These are phyloP conservation scores for Sinocyclocheilus anophthalmus DNA, from an alignment of 2,113 vertebrate genomes.

Conservation along the genomic window DNA sequence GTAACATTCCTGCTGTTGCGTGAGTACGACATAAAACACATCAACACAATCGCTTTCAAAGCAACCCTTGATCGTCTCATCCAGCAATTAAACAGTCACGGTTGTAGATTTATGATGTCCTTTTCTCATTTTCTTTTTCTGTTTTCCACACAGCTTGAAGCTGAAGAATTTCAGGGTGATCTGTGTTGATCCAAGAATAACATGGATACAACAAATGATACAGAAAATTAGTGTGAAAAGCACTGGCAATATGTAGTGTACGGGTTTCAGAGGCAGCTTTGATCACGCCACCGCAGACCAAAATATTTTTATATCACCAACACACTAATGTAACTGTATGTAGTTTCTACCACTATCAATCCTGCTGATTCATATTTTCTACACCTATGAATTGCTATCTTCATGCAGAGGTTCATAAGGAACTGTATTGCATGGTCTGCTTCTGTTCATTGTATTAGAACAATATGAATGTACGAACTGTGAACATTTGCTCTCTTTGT, in stretches of 20 bases:
- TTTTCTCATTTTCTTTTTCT: background rate
- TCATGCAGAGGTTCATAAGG: slow-evolving; percentile 16
- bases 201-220: slow-evolving; percentile 24
- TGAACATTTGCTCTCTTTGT: slow-evolving; percentile 12
- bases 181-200: slow-evolving; percentile 35
- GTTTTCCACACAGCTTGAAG: slow-evolving; percentile 23
- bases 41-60: background rate
- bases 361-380: slow-evolving; percentile 9
- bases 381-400: slow-evolving; percentile 14
- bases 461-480: slow-evolving; percentile 31
- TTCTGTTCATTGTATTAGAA: slow-evolving; percentile 7
- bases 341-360: background rate
- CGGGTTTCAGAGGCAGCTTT: background rate
- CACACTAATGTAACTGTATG: background rate
- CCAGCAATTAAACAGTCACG: background rate
- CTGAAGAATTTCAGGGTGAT: background rate
- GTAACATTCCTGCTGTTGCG: slow-evolving; percentile 75
- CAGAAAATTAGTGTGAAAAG: fast-evolving
- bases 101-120: background rate
- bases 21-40: slow-evolving; percentile 62
- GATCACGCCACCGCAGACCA: background rate
- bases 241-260: background rate
- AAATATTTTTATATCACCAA: background rate
- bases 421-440: slow-evolving; percentile 33
- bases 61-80: background rate